Evolutionary conservation across 2,797 vertebrate genomes (phyloP).

Genomic region (Eupleurogrammus muticus): DNA sequence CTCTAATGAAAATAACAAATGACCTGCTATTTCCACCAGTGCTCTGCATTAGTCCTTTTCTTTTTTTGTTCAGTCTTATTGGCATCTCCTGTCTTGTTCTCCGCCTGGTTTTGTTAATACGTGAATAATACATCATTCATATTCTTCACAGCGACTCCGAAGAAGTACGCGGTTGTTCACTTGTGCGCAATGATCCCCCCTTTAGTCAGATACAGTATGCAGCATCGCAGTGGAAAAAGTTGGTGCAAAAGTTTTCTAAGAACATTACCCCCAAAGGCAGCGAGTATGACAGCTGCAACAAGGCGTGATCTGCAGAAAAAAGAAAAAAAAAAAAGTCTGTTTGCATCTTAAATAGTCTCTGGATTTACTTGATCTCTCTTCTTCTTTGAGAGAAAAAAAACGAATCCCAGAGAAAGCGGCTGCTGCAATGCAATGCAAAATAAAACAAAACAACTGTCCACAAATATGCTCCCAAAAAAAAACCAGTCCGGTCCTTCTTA

Average conservation of each 20-base stretch:
- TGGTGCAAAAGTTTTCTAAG: background rate
- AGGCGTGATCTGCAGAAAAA: background rate
- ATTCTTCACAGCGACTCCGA: background rate
- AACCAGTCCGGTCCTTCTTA: constrained; percentile 28
- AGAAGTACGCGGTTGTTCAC: constrained; percentile 5
- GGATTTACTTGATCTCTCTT: constrained; percentile 12
- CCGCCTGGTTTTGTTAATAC: constrained; percentile 26
- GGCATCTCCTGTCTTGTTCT: constrained; percentile 3
- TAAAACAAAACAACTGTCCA: constrained; percentile 8
- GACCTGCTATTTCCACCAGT: constrained; percentile 56
- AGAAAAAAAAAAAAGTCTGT: constrained; percentile 3
- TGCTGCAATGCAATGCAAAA: constrained; percentile 2
- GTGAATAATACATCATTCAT: constrained; percentile 5
- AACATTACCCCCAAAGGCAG: background rate
- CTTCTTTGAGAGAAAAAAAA: background rate
- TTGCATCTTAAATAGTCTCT: constrained; percentile 20
- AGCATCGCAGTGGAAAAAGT: constrained; percentile 1
- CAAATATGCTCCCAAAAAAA: constrained; percentile 35
- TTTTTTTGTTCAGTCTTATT: constrained; percentile 36
- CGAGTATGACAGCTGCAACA: background rate
- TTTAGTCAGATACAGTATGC: background rate
- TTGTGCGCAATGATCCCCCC: background rate
- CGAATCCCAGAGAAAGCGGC: background rate
- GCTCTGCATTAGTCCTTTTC: constrained; percentile 62
- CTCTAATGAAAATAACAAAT: constrained; percentile 66